A percentile compares a stretch with the other conserved stretches of the same genome.
These are phyloP conservation scores for Thalassaphorura encarpata DNA, from an alignment of 1,140 invertebrate genomes.

Conservation along the genomic window DNA sequence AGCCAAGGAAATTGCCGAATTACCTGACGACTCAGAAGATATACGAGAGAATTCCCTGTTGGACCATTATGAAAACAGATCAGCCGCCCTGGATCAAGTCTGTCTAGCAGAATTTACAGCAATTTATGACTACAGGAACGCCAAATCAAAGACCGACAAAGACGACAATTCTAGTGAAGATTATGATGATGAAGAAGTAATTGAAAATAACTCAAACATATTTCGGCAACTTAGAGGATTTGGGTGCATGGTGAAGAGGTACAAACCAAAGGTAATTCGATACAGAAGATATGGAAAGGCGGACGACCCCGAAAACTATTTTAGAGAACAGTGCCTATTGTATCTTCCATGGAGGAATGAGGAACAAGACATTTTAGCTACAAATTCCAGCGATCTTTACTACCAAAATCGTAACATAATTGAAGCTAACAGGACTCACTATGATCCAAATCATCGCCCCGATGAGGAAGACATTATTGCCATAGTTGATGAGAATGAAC, in stretches of 20 bases:
- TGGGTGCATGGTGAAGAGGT: neutral
- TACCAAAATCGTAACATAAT: neutral
- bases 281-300: neutral
- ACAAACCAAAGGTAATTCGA: neutral
- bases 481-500: neutral
- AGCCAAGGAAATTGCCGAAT: constrained; percentile 12
- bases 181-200: too few species aligned
- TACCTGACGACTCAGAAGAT: constrained; percentile 10
- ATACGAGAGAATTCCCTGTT: neutral
- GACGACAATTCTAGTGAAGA: too few species aligned
- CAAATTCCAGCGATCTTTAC: neutral
- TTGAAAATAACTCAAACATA: too few species aligned
- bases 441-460: neutral
- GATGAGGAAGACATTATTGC: neutral
- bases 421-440: neutral
- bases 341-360: neutral
- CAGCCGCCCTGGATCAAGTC: constrained; percentile 1
- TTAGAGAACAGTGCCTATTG: neutral
- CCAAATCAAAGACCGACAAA: too few species aligned
- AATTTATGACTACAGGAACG: constrained; percentile 6
- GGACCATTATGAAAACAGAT: constrained; percentile 14
- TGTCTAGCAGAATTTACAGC: constrained; percentile 11
- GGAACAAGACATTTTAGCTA: neutral
- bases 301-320: neutral
- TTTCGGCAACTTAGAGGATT: too few species aligned